These are phyloP conservation scores for Macrophya annulata DNA, from an alignment of 2,888 invertebrate genomes.

Conservation along the genomic window DNA sequence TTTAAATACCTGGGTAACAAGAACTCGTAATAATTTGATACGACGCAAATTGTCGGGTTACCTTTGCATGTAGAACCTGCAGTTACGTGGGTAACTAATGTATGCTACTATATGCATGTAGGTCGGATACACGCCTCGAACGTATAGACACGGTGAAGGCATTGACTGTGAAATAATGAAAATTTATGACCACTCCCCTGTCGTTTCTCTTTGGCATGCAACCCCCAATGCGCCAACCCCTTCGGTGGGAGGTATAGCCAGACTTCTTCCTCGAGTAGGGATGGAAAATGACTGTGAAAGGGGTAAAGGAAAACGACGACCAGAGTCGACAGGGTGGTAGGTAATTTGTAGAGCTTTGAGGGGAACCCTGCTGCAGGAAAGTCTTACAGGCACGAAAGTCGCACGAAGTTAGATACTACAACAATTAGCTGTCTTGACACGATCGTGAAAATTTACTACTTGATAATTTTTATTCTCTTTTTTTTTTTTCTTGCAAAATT, in stretches of 20 bases:
- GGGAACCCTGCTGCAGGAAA: slow-evolving; percentile 65
- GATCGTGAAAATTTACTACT: neutral
- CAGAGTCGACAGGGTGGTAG: slow-evolving; percentile 59
- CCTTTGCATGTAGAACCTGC: neutral
- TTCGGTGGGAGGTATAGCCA: slow-evolving; percentile 58
- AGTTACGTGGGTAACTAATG: slow-evolving; percentile 5
- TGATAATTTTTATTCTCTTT: slow-evolving; percentile 12
- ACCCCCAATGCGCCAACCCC: slow-evolving; percentile 57
- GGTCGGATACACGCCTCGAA: slow-evolving; percentile 44
- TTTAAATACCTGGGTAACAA: neutral
- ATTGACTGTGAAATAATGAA: slow-evolving; percentile 76
- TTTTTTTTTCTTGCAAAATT: neutral
- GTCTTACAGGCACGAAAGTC: slow-evolving; percentile 28
- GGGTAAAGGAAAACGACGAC: slow-evolving; percentile 24
- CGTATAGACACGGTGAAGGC: slow-evolving; percentile 60
- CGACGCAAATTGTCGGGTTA: neutral
- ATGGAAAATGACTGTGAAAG: slow-evolving; percentile 20
- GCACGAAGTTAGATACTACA: slow-evolving; percentile 57
- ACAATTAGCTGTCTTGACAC: slow-evolving; percentile 71
- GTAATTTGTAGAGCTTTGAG: slow-evolving; percentile 75
- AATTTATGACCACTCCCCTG: slow-evolving; percentile 70
- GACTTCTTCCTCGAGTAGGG: slow-evolving; percentile 20
- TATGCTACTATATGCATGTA: slow-evolving; percentile 43
- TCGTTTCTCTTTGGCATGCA: slow-evolving; percentile 48
- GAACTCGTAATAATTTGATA: slow-evolving; percentile 16